phyloP scores from a whole-genome alignment of 2,888 invertebrate genomes.

The Ormia ochracea region DNA sequence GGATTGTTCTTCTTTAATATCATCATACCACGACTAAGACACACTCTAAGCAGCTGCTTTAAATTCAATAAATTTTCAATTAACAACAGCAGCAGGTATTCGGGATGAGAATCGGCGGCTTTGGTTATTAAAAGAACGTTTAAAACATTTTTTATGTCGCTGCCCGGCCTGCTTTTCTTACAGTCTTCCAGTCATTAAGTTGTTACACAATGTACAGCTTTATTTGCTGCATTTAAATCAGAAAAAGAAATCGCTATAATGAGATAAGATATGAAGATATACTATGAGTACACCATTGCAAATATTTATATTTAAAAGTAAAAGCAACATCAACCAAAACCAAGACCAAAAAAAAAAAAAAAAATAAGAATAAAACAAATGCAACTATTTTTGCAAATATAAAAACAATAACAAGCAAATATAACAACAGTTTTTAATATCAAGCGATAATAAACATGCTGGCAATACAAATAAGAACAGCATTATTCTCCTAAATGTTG shows the following conservation, averaged over 20 bases:
- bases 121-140: slow-evolving; percentile 49
- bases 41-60: slow-evolving; percentile 42
- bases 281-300: slow-evolving; percentile 54
- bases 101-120: slow-evolving; percentile 38
- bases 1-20: neutral
- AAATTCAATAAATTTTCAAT: slow-evolving; percentile 53
- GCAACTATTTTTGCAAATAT: slow-evolving; percentile 24
- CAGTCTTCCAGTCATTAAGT: slow-evolving; percentile 41
- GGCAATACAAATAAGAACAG: slow-evolving; percentile 18
- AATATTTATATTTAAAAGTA: slow-evolving; percentile 55
- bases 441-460: slow-evolving; percentile 54
- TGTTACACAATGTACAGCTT: slow-evolving; percentile 26
- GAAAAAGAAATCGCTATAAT: slow-evolving; percentile 42
- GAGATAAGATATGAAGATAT: slow-evolving; percentile 57
- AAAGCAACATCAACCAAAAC: too few relatives aligned
- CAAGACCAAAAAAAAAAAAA: too few relatives aligned
- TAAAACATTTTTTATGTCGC: slow-evolving; percentile 21
- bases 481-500: slow-evolving; percentile 49
- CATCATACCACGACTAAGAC: neutral
- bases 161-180: neutral
- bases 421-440: slow-evolving; percentile 57
- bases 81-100: slow-evolving; percentile 39
- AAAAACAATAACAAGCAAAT: slow-evolving; percentile 33
- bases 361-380: too few relatives aligned
- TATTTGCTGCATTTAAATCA: slow-evolving; percentile 24